phyloP scores from a whole-genome alignment of 2,113 vertebrate species.

The Deroptyus accipitrinus region DNA sequence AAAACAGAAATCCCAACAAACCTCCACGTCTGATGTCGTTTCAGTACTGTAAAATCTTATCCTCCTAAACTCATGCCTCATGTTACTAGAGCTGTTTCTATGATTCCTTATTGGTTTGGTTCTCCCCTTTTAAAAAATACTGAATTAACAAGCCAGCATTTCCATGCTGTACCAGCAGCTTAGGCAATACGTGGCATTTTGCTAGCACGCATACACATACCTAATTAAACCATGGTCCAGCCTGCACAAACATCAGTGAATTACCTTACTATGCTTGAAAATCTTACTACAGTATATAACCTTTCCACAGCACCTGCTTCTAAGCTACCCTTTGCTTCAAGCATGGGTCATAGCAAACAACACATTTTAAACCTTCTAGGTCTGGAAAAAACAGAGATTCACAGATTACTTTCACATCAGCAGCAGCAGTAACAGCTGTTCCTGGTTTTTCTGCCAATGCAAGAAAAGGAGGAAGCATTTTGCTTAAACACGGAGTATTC shows the following conservation, averaged over 20 bases:
- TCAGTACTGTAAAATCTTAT: not conserved
- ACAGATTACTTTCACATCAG: not conserved
- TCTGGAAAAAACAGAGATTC: not conserved
- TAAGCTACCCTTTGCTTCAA: not conserved
- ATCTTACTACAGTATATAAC: not conserved
- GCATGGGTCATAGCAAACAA: not conserved
- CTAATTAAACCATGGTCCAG: not conserved
- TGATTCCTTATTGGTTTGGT: not conserved
- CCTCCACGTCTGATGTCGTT: not conserved
- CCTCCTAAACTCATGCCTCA: not conserved
- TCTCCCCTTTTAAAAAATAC: not conserved
- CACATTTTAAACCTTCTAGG: not conserved
- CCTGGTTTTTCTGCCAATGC: not conserved
- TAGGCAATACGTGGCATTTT: not conserved
- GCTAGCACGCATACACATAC: not conserved
- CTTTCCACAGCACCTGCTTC: not conserved
- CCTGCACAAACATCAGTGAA: not conserved
- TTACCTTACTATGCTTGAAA: not conserved
- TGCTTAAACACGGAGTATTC: not conserved
- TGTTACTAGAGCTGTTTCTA: not conserved
- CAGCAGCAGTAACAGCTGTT: constrained; percentile 13
- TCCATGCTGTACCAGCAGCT: not conserved
- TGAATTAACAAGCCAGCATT: not conserved
- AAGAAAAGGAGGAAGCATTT: constrained; percentile 4
- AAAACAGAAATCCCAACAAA: not conserved